Evolutionary conservation across 2,888 invertebrate genomes (phyloP).

Genomic region (Heteromyza rotundicornis): DNA sequence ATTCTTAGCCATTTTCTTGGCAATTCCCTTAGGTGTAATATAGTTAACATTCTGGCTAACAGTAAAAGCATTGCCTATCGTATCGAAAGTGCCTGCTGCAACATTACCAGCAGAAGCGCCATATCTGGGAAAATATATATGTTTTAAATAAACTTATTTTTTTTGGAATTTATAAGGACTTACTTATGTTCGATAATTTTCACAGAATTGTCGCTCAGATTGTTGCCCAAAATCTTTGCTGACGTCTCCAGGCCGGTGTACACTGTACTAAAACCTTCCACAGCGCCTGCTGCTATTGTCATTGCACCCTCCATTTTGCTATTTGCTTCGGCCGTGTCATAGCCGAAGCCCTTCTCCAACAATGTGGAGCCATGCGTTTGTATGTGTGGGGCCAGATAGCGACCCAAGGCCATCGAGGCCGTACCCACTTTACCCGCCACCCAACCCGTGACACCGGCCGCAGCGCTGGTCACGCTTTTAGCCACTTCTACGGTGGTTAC

Average conservation of each 20-base stretch:
- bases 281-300: slow-evolving; percentile 74
- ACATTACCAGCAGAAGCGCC: slow-evolving; percentile 71
- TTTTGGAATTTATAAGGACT: slow-evolving; percentile 35
- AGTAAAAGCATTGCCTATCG: slow-evolving; percentile 73
- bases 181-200: slow-evolving; percentile 77
- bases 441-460: slow-evolving; percentile 73
- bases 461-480: slow-evolving; percentile 71
- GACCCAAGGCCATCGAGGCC: slow-evolving; percentile 72
- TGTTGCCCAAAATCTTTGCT: slow-evolving; percentile 70
- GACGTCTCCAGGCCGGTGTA: slow-evolving; percentile 75
- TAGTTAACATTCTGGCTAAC: slow-evolving; percentile 71
- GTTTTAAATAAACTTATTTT: not conserved
- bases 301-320: slow-evolving; percentile 67
- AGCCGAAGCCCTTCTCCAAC: slow-evolving; percentile 66
- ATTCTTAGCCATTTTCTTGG: slow-evolving; percentile 69
- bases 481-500: slow-evolving; percentile 70
- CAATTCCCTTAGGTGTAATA: slow-evolving; percentile 72
- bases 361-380: slow-evolving; percentile 69
- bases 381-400: slow-evolving; percentile 72
- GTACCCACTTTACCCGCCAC: slow-evolving; percentile 68
- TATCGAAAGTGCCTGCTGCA: slow-evolving; percentile 71
- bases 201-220: slow-evolving; percentile 75
- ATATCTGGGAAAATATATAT: slow-evolving; percentile 64
- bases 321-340: slow-evolving; percentile 65
- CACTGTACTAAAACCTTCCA: slow-evolving; percentile 74